Percentiles rank a stretch among this genome's conserved stretches.
phyloP scores from a whole-genome alignment of 2,113 vertebrate genomes.

The Morphnarchus princeps region DNA sequence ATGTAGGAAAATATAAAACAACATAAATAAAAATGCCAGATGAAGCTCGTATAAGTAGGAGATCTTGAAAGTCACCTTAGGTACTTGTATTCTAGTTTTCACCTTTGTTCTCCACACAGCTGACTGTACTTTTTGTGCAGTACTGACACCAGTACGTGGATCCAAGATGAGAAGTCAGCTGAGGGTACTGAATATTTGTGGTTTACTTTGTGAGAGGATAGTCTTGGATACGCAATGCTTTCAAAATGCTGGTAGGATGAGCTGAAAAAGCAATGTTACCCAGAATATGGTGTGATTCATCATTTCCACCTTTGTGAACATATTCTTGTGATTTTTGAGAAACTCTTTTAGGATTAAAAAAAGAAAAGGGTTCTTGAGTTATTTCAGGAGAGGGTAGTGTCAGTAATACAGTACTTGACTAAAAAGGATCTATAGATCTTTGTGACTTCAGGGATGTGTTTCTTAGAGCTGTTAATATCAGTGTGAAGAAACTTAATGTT shows the following conservation, averaged over 20 bases:
- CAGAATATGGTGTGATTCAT: neutral
- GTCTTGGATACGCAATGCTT: neutral
- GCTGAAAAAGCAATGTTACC: neutral
- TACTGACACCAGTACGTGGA: neutral
- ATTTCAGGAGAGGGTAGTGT: neutral
- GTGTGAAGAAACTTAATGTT: neutral
- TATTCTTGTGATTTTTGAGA: neutral
- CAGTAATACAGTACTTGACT: neutral
- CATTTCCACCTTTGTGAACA: neutral
- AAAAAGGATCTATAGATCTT: neutral
- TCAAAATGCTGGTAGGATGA: neutral
- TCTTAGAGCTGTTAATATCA: neutral
- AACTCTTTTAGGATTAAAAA: neutral
- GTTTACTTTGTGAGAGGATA: neutral
- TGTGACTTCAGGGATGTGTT: neutral
- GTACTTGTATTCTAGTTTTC: neutral
- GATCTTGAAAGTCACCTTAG: neutral
- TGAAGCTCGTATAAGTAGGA: neutral
- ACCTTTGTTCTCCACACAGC: neutral
- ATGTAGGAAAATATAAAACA: neutral
- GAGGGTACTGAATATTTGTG: neutral
- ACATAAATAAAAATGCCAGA: neutral
- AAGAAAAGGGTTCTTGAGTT: neutral
- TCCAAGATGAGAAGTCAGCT: neutral
- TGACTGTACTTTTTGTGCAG: neutral